Base-by-base conservation (phyloP, 2,797 vertebrate genomes). In the Myiothlypis chrysogaster region DNA sequence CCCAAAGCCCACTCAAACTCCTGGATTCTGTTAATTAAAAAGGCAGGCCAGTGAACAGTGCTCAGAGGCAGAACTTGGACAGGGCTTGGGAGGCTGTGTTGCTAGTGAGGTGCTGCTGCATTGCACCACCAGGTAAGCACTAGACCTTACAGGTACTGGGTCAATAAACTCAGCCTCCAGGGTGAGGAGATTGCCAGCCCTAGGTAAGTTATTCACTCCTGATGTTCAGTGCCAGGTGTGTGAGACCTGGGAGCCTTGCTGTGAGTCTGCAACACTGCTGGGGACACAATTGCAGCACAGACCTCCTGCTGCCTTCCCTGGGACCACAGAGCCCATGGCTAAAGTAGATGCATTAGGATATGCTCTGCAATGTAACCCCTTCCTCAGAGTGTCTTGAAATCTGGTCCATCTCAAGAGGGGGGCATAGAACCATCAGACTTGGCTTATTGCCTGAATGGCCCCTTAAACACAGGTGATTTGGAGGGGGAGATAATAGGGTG, bases 211-310 rank as follows among this genome's bases (percentile, higher is more conserved):
- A 71, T 16, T n/a, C 30, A 86, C 3, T 24, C 19, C 14, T 57
- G 39, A 37, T 0, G 0, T 25, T 69, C 50, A 49, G 8, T 57
- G 44, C 19, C 60, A 82, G 9, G 4, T 4, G n/a, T 59, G n/a
- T 57, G 68, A 61, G 25, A 34, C 37, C 11, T 18, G 43, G 25
- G 37, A 93, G 20, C 56, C 52, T 76, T n/a, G 10, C 75, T 78
- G 23, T 0, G 0, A 9, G 10, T 50, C 30, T 63, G 21, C 3
- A 20, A 15, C 46, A 57, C 25, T 4, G 1, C 19, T 1, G 0
- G 55, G 37, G 12, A 44, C 28, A 32, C 7, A 50, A 14, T 17
- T 19, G 57, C 56, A 63, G 92, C 70, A 49, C 70, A 82, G 75
- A 34, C 23, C 41, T 71, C 50, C 44, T 30, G 34, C 34, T 68